Percentiles rank a stretch among this genome's conserved stretches.
Conservation (phyloP, 2,113 vertebrate genomes). For the Neopipo cinnamomea region DNA sequence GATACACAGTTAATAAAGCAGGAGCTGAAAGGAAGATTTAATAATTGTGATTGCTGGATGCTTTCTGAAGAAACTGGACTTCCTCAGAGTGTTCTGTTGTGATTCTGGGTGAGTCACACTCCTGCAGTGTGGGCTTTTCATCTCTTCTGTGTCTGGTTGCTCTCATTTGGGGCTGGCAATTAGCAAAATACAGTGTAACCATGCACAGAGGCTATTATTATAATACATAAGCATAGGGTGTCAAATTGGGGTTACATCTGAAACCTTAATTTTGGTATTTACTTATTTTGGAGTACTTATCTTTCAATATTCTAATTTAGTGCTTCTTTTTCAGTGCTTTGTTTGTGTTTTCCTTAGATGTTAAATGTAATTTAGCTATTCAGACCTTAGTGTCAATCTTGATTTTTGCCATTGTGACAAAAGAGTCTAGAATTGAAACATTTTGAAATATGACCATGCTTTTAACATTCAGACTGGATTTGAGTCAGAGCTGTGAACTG, state of each 20-base stretch:
- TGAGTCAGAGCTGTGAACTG: not conserved
- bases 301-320: not conserved
- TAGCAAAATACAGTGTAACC: not conserved
- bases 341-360: not conserved
- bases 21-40: not conserved
- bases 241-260: accelerated
- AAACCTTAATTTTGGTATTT: not conserved
- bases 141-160: not conserved
- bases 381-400: not conserved
- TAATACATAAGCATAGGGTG: not conserved
- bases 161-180: not conserved
- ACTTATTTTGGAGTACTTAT: not conserved
- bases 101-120: not conserved
- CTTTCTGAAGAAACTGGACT: not conserved
- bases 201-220: not conserved
- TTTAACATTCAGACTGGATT: not conserved
- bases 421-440: not conserved
- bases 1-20: not conserved
- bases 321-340: not conserved
- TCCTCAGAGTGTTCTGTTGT: not conserved
- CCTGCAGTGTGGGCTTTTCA: not conserved
- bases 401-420: not conserved
- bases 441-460: not conserved
- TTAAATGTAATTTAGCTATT: not conserved
- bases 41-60: not conserved